phyloP scores from a whole-genome alignment of 2,888 invertebrate genomes.

The Barypeithes pellucidus region DNA sequence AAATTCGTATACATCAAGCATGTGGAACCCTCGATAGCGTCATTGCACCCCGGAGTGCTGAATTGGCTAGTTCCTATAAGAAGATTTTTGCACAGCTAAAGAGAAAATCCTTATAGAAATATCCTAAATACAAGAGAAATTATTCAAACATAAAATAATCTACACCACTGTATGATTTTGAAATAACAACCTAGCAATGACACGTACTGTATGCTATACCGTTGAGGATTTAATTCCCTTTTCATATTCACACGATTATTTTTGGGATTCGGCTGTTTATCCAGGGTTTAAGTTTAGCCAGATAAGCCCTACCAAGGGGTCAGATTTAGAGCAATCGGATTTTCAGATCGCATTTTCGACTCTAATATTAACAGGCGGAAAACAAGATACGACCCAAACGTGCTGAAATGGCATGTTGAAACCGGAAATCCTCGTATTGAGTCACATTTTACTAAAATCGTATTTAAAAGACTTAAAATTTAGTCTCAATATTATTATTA shows the following conservation, averaged over 20 bases:
- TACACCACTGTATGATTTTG: constrained; percentile 17
- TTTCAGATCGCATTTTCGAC: constrained; percentile 31
- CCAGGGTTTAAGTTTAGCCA: constrained; percentile 36
- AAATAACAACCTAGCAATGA: constrained; percentile 29
- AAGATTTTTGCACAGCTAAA: too few relatives aligned
- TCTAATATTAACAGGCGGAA: constrained; percentile 38
- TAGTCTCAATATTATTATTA: too few relatives aligned
- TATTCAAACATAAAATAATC: not conserved
- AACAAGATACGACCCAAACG: constrained; percentile 27
- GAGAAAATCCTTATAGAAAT: not conserved
- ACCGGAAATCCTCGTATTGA: not conserved
- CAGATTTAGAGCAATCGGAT: constrained; percentile 41
- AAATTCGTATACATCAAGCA: too few relatives aligned
- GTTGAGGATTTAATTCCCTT: constrained; percentile 28
- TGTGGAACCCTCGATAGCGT: too few relatives aligned
- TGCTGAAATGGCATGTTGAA: constrained; percentile 33
- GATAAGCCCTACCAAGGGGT: constrained; percentile 35
- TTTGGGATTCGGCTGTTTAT: constrained; percentile 37
- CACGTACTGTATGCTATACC: constrained; percentile 27
- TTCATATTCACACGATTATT: constrained; percentile 46
- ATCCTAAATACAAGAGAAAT: not conserved
- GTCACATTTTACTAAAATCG: constrained; percentile 2
- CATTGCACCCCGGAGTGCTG: too few relatives aligned
- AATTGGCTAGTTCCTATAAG: too few relatives aligned
- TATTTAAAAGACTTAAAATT: not conserved